Base-by-base conservation (phyloP, 1,140 invertebrate species). In the Temnothorax nylanderi region DNA sequence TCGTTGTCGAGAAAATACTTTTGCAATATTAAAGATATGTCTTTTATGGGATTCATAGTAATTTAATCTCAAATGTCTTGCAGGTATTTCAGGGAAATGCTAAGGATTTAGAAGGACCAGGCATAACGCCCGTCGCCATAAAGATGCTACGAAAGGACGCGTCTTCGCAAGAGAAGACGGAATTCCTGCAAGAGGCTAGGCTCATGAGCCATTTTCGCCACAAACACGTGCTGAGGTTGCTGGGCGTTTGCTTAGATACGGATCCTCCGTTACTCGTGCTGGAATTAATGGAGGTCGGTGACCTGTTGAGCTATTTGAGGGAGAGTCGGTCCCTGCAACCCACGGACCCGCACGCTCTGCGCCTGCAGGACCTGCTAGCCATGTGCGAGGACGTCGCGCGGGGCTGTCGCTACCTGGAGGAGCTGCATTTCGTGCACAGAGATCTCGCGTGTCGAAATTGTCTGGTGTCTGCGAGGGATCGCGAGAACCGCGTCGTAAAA, bases 171-270 rank as follows among this genome's bases (percentile, higher is more conserved):
- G 98, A 99, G 93, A 99, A 99, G 92, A 96, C 97, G 1, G 99
- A 99, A 94, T 99, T 99, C 93, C 94, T 99, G 10, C 99, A 99
- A 95, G 99, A 99, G 95, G 99, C 99, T 0, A 97, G 98, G 91
- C 93, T 99, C 51, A 99, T 99, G 99, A 99, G 98, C 85, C 98
- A 99, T 91, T 99, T 99, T 93, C 98, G 98, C 91, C 99, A 99
- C 93, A 97, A 99, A 56, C 98, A 99, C 93, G 99, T 99, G 51
- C 95, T 99, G 7, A 96, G 98, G 90, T 96, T 99, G 7, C 95
- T 99, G 3, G 99, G 99, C 0, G 98, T 99, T 2, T 99, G 99
- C 94, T 96, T 99, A 3, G 98, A 99, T 93, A 98, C 98, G 72
- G 98, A 99, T 92, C 97, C 98, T 13, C 98, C 98, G 89, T 98